Evolutionary conservation across 1,140 invertebrate genomes (phyloP), one percentile per base, ranked within the genome.

Genomic region (Idris sp.): DNA sequence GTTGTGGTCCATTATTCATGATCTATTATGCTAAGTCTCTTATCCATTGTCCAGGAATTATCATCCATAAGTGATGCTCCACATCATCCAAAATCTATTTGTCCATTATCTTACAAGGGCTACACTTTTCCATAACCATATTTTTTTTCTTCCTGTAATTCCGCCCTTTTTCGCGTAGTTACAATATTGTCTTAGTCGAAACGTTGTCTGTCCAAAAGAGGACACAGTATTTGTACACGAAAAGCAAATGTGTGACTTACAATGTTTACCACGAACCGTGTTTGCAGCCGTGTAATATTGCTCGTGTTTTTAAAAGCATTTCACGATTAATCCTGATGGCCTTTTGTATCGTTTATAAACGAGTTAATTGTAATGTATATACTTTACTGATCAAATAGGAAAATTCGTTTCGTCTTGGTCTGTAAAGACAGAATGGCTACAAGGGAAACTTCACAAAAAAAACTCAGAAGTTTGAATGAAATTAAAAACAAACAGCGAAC

Each of bases 1-100:
- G 44, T 33, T 2, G 4, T 35, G 54, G 69, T 73, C 59, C 69
- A 73, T 73, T 73, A 73, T 65, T 73, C 69, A 65, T 65, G 53
- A 30, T 30, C 53, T 38, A 65, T 65, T 73, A 65, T 54, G 61
- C 54, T 58, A 73, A 73, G 46, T 73, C 65, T 51, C 46, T 73
- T 65, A 73, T 65, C 61, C 53, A 73, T 65, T 73, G 49, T 73
- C 59, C 46, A 73, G 38, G 43, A 35, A 40, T 64, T 48, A 56
- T 7, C 35, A 72, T 72, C 51, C 68, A 72, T 44, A 53, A 36
- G 41, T 62, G 31, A 71, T 19, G 33, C 16, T 56, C 58, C 41
- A 58, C 15, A 53, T 64, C 53, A 64, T 64, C 68, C 51, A 72
- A 72, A 54, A 58, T 71, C 58, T 36, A 41, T n/a, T 56, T 36